Percentiles rank a stretch among this genome's conserved stretches.
These are phyloP conservation scores for Actenoides lindsayi DNA, from an alignment of 2,113 vertebrate species.

Conservation along the genomic window DNA sequence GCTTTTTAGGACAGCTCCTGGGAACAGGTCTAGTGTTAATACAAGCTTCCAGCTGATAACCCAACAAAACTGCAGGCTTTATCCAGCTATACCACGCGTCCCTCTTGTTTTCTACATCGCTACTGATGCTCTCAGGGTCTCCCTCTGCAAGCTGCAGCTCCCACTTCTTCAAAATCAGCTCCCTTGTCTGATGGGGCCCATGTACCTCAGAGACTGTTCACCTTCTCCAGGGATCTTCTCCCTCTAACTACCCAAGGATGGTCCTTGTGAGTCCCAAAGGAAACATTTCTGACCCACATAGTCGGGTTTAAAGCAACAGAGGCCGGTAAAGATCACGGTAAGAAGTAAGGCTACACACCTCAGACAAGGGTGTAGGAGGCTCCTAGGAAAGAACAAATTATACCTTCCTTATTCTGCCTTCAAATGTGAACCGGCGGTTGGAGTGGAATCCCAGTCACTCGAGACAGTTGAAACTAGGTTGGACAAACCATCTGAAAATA, in stretches of 20 bases:
- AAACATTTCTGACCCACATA: neutral
- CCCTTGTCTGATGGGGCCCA: neutral
- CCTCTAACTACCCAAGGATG: neutral
- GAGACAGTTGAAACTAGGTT: neutral
- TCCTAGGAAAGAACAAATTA: neutral
- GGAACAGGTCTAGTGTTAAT: neutral
- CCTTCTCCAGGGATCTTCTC: neutral
- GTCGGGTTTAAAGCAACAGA: neutral
- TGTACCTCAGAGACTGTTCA: neutral
- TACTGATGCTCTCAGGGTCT: neutral
- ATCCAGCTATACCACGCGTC: neutral
- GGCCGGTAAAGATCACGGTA: neutral
- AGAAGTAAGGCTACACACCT: neutral
- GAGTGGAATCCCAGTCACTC: neutral
- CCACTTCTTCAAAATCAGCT: neutral
- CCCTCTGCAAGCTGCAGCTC: neutral
- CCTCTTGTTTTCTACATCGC: neutral
- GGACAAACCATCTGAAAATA: conserved; percentile 12
- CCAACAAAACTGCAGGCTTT: neutral
- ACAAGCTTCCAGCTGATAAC: neutral
- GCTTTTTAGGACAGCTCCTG: neutral
- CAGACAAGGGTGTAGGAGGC: neutral
- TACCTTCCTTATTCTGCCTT: neutral
- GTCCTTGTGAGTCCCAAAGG: neutral
- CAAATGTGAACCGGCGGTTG: neutral